Conservation (phyloP, 2,888 invertebrate species). For the Strigamia crassipes region DNA sequence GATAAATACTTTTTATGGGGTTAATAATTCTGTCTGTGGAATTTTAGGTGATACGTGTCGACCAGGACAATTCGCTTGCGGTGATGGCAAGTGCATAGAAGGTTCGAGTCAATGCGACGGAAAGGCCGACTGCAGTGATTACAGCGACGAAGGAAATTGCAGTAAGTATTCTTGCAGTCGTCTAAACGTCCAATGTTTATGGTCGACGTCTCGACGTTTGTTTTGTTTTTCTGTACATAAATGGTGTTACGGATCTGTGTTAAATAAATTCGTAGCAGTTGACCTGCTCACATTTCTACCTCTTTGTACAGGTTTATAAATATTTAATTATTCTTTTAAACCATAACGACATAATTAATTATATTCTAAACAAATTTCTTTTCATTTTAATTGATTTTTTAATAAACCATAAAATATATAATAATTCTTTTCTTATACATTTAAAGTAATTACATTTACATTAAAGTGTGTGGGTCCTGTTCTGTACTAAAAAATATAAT, state of each 20-base stretch:
- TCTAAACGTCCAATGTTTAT: background rate
- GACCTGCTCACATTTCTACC: background rate
- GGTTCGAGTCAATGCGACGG: constrained; percentile 63
- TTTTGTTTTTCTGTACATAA: background rate
- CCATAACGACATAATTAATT: background rate
- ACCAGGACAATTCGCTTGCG: constrained; percentile 59
- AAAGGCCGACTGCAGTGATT: constrained; percentile 58
- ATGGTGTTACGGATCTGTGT: background rate
- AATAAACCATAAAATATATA: background rate
- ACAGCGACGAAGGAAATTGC: constrained; percentile 59
- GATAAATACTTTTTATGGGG: too few relatives aligned
- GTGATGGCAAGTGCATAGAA: constrained; percentile 60
- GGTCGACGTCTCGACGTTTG: background rate
- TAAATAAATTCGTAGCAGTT: background rate
- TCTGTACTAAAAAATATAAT: background rate
- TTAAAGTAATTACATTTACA: background rate
- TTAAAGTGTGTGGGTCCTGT: background rate
- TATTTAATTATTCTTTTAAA: background rate
- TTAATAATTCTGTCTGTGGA: too few relatives aligned
- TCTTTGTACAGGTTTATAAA: background rate
- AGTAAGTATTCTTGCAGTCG: constrained; percentile 53
- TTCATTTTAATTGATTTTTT: background rate
- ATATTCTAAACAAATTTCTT: background rate
- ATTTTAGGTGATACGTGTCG: constrained; percentile 54
- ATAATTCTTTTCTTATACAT: background rate